Evolutionary conservation across 2,797 vertebrate species (phyloP), one percentile per base, ranked within the genome.

Genomic region (Coreius guichenoti): DNA sequence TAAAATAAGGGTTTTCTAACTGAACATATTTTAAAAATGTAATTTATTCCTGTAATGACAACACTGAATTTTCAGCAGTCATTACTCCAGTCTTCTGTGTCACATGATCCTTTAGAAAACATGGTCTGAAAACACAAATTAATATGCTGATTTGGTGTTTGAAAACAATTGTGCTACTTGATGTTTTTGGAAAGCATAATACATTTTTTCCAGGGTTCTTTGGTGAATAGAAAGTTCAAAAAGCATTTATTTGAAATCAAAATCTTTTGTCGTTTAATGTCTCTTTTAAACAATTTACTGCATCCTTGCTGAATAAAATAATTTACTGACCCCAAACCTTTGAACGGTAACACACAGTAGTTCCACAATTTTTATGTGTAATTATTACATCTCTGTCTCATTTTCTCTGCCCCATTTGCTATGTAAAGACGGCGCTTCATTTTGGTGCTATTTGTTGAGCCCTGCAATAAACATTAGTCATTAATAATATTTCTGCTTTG

Each of bases 401-500:
- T 31, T 72, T 73, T 43, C 12, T 16, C 19, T 36, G 19, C 21
- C 31, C 19, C 23, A 61, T 43, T 78, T 26, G 11, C 6, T 54
- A 36, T 5, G 12, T 54, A 36, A 36, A 36, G 49, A 23, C 7
- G 56, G 8, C 26, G 8, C 2, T 61, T 61, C 54, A 77, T 77
- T 78, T 78, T 45, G 56, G 33, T 78, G 23, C 61, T 61, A 43
- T 43, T 47, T 51, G 70, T 43, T 23, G 67, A 72, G 78, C 45
- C 12, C 14, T 61, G 63, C 73, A 84, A 33, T 65, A 81, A 63
- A 67, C 58, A 51, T 61, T 78, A 54, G 47, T 69, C 33, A 33
- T 76, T 78, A 83, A 85, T 49, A 26, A 23, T 47, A 86, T 81
- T 80, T 82, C 33, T 31, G 39, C 80, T 54, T 31, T 65, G 3